Evolutionary conservation across 2,113 vertebrate species (phyloP).

Genomic region (Bufo gargarizans): DNA sequence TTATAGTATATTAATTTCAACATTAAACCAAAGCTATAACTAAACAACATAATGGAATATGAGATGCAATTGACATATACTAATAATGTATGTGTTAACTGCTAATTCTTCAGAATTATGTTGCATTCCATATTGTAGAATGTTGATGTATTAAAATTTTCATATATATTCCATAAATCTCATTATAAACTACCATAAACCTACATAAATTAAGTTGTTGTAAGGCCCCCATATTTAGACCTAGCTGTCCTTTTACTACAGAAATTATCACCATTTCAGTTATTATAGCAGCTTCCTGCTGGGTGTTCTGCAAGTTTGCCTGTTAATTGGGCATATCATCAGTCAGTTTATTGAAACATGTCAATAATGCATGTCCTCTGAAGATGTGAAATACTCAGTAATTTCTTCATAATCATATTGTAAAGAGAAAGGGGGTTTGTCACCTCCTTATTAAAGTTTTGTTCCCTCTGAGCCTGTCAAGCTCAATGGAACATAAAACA

Average conservation of each 20-base stretch:
- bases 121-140: too few species aligned
- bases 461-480: too few species aligned
- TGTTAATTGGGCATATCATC: background rate
- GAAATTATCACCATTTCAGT: background rate
- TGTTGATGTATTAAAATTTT: too few species aligned
- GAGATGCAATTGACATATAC: too few species aligned
- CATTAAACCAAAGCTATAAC: too few species aligned
- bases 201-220: constrained; percentile 1
- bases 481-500: too few species aligned
- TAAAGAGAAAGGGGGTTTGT: too few species aligned
- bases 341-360: background rate
- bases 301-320: background rate
- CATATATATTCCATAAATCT: background rate
- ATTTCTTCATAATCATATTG: background rate
- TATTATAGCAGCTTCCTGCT: background rate
- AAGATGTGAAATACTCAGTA: background rate
- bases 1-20: too few species aligned
- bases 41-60: too few species aligned
- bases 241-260: background rate
- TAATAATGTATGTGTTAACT: too few species aligned
- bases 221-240: background rate
- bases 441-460: too few species aligned
- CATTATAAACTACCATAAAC: background rate
- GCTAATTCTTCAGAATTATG: too few species aligned
- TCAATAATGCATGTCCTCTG: background rate